Base-by-base conservation (phyloP, 2,888 invertebrate genomes). In the Drosophila neotestacea region DNA sequence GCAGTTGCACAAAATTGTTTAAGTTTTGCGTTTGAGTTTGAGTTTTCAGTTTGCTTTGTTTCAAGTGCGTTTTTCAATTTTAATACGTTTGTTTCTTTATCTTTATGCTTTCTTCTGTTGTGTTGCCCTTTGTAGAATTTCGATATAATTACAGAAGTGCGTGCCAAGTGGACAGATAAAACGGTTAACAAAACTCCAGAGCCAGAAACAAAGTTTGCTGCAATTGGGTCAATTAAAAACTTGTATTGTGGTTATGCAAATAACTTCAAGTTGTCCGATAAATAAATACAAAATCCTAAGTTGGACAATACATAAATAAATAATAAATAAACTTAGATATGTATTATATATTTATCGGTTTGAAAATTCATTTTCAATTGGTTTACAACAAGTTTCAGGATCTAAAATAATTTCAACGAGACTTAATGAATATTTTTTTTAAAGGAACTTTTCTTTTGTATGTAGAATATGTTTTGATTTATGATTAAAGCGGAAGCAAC, bases 11-110 rank as follows among this genome's bases (percentile, higher is more conserved):
- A 78, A 84, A 88, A 81, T 85, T 77, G 79, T 78, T 73, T 54
- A 86, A 86, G 87, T 84, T 83, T 76, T 47, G 68, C 55, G 51
- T 42, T 77, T 84, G 55, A 34, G 87, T 81, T 84, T 83, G 84
- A 88, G 88, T 86, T 84, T 67, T 64, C 52, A 10, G 70, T 75
- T 79, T 75, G 58, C 67, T 70, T 82, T 79, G 68, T 79, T 79
- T 73, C 61, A 41, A 54, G 60, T 56, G 62, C 50, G 67, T 81
- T 84, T 78, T 70, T 63, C 65, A 64, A 70, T 69, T 60, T 47
- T 50, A 69, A 74, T 77, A 62, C 70, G 61, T 69, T 75, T 67
- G 44, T 51, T 39, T 38, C 38, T 38, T 34, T 13, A 27, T 55
- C 32, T 28, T 47, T 47, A 4, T 42, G 6, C 7, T 52, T 34